Base-by-base conservation (phyloP, 2,797 vertebrate genomes). In the Coranthus polyacanthus region DNA sequence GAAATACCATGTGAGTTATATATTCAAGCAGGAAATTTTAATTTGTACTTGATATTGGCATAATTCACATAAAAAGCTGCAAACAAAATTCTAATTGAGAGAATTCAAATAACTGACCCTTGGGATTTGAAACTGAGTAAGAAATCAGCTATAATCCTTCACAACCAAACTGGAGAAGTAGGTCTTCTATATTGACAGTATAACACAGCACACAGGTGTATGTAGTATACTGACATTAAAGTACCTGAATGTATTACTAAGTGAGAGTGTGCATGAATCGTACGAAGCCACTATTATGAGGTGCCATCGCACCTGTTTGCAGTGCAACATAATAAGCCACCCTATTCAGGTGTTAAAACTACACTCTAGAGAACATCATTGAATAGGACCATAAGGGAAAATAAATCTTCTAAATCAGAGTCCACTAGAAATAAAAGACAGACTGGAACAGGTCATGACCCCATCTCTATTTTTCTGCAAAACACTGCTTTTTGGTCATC, bases 11-110 rank as follows among this genome's bases (percentile, higher is more conserved):
- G 64, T 36, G 62, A 73, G 69, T 51, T 70, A 55, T 64, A 59
- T 72, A 74, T 67, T 76, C 72, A 58, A 70, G 49, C 47, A 58
- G 50, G 51, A 77, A 75, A 76, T 75, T 29, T 68, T 59, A 74
- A 80, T 75, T 80, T 56, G 43, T 47, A 44, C 62, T 81, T 78
- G 61, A 54, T 59, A 74, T 26, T 71, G 72, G 75, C 49, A 76
- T 54, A 57, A 58, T 68, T 70, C 65, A 56, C 45, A 63, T 55
- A 60, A 77, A 57, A 68, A 75, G 66, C 67, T 69, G 59, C 73
- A 79, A 76, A 78, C 68, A 50, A 75, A 70, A 75, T 72, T 71
- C 66, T 65, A 75, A 84, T 70, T 64, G 50, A 81, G 45, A 55
- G 51, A 72, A 62, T 80, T 83, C 51, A 57, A 65, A 68, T 53